These are phyloP conservation scores for Ochotona curzoniae DNA, from an alignment of 2,113 vertebrate species.

Conservation along the genomic window DNA sequence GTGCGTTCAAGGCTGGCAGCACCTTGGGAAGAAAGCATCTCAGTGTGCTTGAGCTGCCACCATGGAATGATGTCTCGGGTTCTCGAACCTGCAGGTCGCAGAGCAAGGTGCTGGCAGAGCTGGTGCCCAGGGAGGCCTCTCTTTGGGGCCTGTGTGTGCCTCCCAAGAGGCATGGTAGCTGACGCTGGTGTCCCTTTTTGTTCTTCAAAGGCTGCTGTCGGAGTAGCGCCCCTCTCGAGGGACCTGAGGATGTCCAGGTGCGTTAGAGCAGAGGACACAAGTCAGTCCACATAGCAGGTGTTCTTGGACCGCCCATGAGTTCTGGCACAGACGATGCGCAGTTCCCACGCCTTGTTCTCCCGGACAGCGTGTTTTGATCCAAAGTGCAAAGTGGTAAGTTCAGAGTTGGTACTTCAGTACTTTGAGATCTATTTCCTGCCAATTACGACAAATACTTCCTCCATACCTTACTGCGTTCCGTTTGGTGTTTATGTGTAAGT, in stretches of 20 bases:
- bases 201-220: not conserved
- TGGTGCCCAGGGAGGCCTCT: not conserved
- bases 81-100: not conserved
- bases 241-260: not conserved
- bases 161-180: no score
- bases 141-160: no score
- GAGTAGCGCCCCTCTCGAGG: not conserved
- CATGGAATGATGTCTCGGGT: not conserved
- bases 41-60: not conserved
- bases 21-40: not conserved
- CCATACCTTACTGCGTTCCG: not conserved
- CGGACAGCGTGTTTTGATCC: not conserved
- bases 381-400: not conserved
- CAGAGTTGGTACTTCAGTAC: not conserved
- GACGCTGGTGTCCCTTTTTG: not conserved
- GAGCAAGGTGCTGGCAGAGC: not conserved
- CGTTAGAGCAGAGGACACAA: not conserved
- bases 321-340: not conserved
- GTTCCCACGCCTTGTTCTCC: not conserved
- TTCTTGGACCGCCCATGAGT: not conserved
- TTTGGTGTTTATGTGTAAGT: not conserved
- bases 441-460: not conserved
- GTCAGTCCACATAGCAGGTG: not conserved
- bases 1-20: not conserved
- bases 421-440: not conserved